These are phyloP conservation scores for Cosmia pyralina DNA, from an alignment of 2,888 invertebrate genomes.

Conservation along the genomic window DNA sequence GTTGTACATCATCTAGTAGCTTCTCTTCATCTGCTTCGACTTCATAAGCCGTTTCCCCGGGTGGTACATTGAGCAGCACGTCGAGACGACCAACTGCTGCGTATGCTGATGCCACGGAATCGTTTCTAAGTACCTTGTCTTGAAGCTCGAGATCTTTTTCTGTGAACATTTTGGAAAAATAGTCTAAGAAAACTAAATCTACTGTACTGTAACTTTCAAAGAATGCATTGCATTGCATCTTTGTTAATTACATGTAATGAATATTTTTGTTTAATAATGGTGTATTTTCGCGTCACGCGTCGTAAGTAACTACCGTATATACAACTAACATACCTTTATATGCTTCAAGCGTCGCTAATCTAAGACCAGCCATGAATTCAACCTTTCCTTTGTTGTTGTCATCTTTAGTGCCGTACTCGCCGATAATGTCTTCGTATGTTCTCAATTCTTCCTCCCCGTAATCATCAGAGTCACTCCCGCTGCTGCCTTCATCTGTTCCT, in stretches of 20 bases:
- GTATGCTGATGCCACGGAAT: conserved; percentile 88
- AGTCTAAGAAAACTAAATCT: neutral
- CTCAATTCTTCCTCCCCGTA: conserved; percentile 88
- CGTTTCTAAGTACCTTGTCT: conserved; percentile 88
- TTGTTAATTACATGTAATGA: too few relatives aligned
- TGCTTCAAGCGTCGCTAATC: conserved; percentile 90
- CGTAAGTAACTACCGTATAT: too few relatives aligned
- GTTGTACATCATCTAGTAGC: conserved; percentile 20
- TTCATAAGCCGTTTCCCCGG: conserved; percentile 6
- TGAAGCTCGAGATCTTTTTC: conserved; percentile 91
- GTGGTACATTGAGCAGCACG: conserved; percentile 75
- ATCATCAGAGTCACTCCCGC: conserved; percentile 87
- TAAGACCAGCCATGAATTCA: conserved; percentile 91
- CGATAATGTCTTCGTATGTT: conserved; percentile 88
- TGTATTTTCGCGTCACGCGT: too few relatives aligned
- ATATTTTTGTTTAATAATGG: too few relatives aligned
- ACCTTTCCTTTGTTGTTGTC: conserved; percentile 87
- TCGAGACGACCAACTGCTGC: conserved; percentile 82
- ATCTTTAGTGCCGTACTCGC: conserved; percentile 80
- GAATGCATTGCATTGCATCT: too few relatives aligned
- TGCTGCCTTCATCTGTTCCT: conserved; percentile 78
- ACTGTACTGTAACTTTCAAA: too few relatives aligned
- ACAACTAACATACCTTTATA: conserved; percentile 89
- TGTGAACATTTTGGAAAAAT: conserved; percentile 62
- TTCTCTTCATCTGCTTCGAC: conserved; percentile 5